Percentiles rank a stretch among this genome's conserved stretches.
These are phyloP conservation scores for Horisme vitalbata DNA, from an alignment of 2,888 invertebrate species.

Conservation along the genomic window DNA sequence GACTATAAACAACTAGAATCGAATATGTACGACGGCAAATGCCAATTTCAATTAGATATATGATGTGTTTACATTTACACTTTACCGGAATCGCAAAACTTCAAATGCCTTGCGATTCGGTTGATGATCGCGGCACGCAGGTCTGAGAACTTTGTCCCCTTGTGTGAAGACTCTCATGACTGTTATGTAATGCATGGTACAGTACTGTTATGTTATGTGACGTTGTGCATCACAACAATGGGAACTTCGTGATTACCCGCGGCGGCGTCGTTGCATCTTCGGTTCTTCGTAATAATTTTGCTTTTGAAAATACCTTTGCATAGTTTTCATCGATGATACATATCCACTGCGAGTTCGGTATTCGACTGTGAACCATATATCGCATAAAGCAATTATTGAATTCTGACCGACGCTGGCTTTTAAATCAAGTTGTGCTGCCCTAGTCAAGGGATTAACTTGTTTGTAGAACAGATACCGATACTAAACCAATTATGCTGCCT, in stretches of 20 bases:
- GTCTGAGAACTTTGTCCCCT: constrained; percentile 63
- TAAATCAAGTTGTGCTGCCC: constrained; percentile 51
- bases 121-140: constrained; percentile 48
- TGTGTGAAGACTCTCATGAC: constrained; percentile 68
- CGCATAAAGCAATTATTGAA: constrained; percentile 41
- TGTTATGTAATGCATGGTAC: constrained; percentile 61
- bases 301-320: background rate
- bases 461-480: constrained; percentile 4
- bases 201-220: constrained; percentile 65
- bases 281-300: constrained; percentile 30
- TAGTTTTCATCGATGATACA: too few relatives aligned
- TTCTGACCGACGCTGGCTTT: constrained; percentile 61
- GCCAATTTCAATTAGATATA: constrained; percentile 29
- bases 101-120: constrained; percentile 48
- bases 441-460: constrained; percentile 26
- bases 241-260: constrained; percentile 35
- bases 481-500: constrained; percentile 11
- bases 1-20: too few relatives aligned
- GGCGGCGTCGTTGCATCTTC: constrained; percentile 45
- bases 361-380: constrained; percentile 13
- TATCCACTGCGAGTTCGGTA: background rate
- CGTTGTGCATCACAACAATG: constrained; percentile 60
- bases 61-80: too few relatives aligned
- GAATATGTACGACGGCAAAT: too few relatives aligned
- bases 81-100: constrained; percentile 57